Evolutionary conservation across 2,888 invertebrate genomes (phyloP).

Genomic region (Hedya salicella): DNA sequence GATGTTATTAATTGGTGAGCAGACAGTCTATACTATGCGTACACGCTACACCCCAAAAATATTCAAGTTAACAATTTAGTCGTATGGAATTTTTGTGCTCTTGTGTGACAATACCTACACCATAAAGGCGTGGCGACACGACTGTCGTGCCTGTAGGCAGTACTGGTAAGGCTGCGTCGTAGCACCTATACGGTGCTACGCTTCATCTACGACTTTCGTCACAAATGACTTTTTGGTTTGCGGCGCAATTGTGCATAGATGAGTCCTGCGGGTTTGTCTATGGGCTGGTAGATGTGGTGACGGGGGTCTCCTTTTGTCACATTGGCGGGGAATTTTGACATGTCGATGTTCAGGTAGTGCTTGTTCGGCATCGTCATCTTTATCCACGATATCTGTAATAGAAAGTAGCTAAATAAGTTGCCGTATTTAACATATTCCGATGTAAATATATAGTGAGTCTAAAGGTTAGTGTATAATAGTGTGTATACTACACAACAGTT

Average conservation of each 20-base stretch:
- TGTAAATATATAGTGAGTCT: too few species aligned
- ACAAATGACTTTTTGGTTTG: slow-evolving; percentile 83
- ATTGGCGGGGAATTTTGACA: slow-evolving; percentile 88
- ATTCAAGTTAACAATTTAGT: neutral
- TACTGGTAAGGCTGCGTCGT: slow-evolving; percentile 33
- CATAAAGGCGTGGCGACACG: neutral
- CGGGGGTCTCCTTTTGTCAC: slow-evolving; percentile 86
- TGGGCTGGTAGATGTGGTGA: slow-evolving; percentile 89
- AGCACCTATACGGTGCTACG: slow-evolving; percentile 64
- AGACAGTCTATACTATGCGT: neutral
- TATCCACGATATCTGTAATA: slow-evolving; percentile 86
- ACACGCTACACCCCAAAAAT: neutral
- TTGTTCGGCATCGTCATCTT: slow-evolving; percentile 93
- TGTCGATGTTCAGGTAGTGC: slow-evolving; percentile 91
- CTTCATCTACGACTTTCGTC: slow-evolving; percentile 72
- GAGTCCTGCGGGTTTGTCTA: slow-evolving; percentile 91
- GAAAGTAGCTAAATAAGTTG: slow-evolving; percentile 44
- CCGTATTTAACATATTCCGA: too few species aligned
- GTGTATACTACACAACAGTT: too few species aligned
- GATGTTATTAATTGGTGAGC: slow-evolving; percentile 9
- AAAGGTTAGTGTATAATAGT: too few species aligned
- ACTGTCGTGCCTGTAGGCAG: slow-evolving; percentile 8
- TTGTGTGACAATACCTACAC: neutral
- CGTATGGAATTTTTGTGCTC: neutral
- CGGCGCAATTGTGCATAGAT: slow-evolving; percentile 90